These are phyloP conservation scores for Antechinus stuartii DNA, from an alignment of 2,113 vertebrate genomes.

Conservation along the genomic window DNA sequence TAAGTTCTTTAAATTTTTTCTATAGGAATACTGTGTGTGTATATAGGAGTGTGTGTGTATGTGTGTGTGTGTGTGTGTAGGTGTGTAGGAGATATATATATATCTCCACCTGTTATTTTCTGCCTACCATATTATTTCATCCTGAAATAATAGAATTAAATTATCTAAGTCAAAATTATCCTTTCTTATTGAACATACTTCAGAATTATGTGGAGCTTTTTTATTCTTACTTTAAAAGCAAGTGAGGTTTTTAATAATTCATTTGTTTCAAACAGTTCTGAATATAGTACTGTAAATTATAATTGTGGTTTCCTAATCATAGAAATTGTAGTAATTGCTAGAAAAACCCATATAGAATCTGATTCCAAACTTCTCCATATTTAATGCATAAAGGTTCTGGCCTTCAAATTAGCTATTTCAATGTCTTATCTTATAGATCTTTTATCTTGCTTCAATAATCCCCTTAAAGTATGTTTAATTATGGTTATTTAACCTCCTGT, in stretches of 20 bases:
- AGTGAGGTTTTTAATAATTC: conserved; percentile 17
- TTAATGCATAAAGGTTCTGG: conserved; percentile 9
- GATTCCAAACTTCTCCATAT: conserved; percentile 25
- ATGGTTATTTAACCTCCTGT: conserved; percentile 41
- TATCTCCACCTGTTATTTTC: not conserved
- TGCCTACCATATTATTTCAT: conserved; percentile 1
- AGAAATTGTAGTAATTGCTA: conserved; percentile 23
- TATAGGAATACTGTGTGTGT: not conserved
- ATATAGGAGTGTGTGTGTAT: no score
- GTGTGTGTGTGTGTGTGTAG: no score
- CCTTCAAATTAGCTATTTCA: conserved; percentile 37
- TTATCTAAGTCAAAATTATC: conserved; percentile 10
- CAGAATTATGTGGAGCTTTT: conserved; percentile 56
- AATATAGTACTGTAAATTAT: not conserved
- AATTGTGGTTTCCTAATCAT: conserved; percentile 35
- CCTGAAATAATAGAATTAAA: conserved; percentile 40
- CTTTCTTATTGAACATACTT: conserved; percentile 36
- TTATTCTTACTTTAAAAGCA: conserved; percentile 42
- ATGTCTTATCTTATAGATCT: conserved; percentile 41
- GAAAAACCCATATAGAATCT: not conserved
- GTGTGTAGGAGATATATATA: no score
- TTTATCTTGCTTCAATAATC: conserved; percentile 56
- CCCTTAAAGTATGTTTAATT: conserved; percentile 30
- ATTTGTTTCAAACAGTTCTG: conserved; percentile 35
- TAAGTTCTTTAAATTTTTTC: not conserved